Conservation (phyloP, 1,140 invertebrate genomes). For the Oscheius sp. region DNA sequence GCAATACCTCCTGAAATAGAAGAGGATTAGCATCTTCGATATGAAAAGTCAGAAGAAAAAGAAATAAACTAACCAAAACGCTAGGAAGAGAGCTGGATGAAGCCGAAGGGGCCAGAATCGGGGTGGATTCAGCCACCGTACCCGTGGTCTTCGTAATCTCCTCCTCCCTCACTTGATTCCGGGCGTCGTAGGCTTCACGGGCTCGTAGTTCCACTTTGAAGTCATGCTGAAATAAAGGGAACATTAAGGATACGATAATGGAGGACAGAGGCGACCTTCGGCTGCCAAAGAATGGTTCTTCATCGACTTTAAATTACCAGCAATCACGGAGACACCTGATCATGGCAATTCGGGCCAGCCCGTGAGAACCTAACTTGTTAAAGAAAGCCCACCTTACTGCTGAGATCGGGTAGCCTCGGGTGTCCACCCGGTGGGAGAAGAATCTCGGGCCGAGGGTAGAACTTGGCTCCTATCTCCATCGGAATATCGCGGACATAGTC, state of each 20-base stretch:
- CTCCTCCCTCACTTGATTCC: background rate
- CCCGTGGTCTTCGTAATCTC: background rate
- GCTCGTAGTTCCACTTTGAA: constrained; percentile 42
- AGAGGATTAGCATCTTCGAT: too few relatives aligned
- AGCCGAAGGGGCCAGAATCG: background rate
- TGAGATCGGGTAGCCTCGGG: background rate
- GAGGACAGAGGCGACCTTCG: too few relatives aligned
- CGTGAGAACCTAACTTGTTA: constrained; percentile 13
- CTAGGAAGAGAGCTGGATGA: background rate
- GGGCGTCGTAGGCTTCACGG: constrained; percentile 31
- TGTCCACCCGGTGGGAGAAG: constrained; percentile 9
- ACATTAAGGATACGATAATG: too few relatives aligned
- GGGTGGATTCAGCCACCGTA: background rate
- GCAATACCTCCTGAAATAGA: constrained; percentile 3
- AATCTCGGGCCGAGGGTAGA: constrained; percentile 21
- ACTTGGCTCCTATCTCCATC: constrained; percentile 37
- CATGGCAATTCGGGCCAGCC: too few relatives aligned
- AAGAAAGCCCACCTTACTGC: background rate
- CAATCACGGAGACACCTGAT: too few relatives aligned
- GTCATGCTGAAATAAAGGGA: constrained; percentile 43
- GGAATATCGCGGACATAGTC: constrained; percentile 44
- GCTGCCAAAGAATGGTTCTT: too few relatives aligned
- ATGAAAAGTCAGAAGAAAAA: background rate
- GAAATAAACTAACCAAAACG: background rate
- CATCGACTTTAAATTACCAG: too few relatives aligned